phyloP scores from a whole-genome alignment of 1,140 invertebrate genomes.

The Acromyrmex charruanus region DNA sequence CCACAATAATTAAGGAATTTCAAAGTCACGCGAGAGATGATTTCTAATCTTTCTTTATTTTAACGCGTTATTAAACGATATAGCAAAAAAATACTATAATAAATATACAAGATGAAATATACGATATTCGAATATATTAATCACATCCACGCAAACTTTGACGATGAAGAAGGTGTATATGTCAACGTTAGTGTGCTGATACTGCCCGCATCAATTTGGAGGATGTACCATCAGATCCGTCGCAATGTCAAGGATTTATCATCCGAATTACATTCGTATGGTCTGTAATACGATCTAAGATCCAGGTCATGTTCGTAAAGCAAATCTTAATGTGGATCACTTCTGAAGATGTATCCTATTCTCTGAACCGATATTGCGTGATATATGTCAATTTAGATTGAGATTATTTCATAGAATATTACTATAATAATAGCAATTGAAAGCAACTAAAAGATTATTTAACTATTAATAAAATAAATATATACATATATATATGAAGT shows the following conservation, averaged over 20 bases:
- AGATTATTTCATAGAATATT: not conserved
- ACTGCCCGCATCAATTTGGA: slow-evolving; percentile 41
- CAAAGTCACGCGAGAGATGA: not conserved
- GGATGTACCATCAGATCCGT: slow-evolving; percentile 42
- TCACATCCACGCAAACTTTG: not conserved
- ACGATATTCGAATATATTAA: not conserved
- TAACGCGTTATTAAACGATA: not conserved
- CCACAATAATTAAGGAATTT: not conserved
- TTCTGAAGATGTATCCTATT: slow-evolving; percentile 12
- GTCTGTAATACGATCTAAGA: slow-evolving; percentile 49
- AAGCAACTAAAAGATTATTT: not conserved
- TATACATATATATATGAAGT: not conserved
- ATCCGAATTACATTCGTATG: slow-evolving; percentile 39
- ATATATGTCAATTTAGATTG: not conserved
- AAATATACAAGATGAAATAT: not conserved
- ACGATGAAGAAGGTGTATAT: slow-evolving; percentile 17
- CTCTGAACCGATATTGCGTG: not conserved
- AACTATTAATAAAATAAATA: not conserved
- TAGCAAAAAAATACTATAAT: slow-evolving; percentile 4
- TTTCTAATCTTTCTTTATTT: not conserved
- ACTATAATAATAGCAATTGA: no score
- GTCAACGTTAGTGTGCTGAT: slow-evolving; percentile 36
- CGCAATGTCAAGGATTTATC: slow-evolving; percentile 55
- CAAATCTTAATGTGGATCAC: slow-evolving; percentile 40
- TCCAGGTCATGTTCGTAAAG: slow-evolving; percentile 53